Conservation (phyloP, 2,797 vertebrate genomes). For the Sebastes kiyomatsui region DNA sequence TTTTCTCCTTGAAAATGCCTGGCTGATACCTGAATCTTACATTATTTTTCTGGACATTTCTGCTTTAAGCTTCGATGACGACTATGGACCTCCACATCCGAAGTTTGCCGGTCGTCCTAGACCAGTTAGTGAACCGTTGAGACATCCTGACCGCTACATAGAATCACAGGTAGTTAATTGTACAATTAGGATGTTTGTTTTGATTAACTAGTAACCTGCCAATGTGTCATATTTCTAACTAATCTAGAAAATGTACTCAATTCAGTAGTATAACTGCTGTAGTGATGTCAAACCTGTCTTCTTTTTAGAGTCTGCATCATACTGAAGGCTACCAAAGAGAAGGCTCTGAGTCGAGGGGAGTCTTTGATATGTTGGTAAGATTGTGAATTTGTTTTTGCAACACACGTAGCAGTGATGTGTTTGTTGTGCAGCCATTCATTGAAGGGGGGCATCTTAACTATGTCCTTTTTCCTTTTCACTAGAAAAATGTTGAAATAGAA, state of each 20-base stretch:
- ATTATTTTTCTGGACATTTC: background rate
- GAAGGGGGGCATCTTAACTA: background rate
- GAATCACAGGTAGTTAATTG: constrained; percentile 51
- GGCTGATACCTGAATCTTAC: background rate
- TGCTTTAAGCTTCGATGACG: constrained; percentile 41
- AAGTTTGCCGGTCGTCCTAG: constrained; percentile 7
- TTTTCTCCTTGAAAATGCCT: background rate
- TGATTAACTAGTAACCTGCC: background rate
- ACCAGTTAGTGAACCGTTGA: background rate
- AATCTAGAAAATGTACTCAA: background rate
- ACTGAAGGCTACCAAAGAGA: constrained; percentile 34
- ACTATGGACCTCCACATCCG: constrained; percentile 20
- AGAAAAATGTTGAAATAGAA: constrained; percentile 82
- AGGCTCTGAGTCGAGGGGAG: constrained; percentile 37
- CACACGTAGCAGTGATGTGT: background rate
- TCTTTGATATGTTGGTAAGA: constrained; percentile 81
- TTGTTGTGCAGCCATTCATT: background rate
- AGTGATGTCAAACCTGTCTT: background rate
- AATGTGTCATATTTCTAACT: background rate
- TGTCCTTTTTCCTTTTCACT: background rate
- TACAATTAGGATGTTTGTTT: background rate
- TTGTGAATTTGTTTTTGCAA: background rate
- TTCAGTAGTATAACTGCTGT: background rate
- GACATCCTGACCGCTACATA: constrained; percentile 24
- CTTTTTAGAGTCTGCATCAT: constrained; percentile 46